A percentile compares a stretch with the other conserved stretches of the same genome.
These are phyloP conservation scores for Bombus vancouverensis DNA, from an alignment of 1,140 invertebrate genomes.

Conservation along the genomic window DNA sequence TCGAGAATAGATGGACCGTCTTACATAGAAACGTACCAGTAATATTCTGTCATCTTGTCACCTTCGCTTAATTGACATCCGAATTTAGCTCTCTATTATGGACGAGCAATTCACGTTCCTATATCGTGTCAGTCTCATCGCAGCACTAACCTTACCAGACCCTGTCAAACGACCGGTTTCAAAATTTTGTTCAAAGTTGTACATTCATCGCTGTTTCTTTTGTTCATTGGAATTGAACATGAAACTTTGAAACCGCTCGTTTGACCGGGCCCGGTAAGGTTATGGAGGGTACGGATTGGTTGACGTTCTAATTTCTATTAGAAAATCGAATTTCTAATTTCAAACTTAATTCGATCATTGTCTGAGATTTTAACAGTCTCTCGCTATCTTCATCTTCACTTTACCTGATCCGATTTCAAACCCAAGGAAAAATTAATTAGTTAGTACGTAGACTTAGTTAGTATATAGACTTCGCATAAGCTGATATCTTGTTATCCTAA, in stretches of 20 bases:
- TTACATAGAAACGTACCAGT: not conserved
- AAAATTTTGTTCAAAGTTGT: no score
- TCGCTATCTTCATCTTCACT: accelerated
- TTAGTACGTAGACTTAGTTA: accelerated
- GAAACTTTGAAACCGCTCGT: no score
- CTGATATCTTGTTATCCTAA: not conserved
- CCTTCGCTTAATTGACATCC: no score
- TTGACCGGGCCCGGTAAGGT: no score
- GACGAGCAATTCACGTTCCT: not conserved
- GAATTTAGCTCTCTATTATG: not conserved
- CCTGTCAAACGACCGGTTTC: no score
- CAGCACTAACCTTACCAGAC: no score
- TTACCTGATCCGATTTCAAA: not conserved
- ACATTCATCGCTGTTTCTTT: no score
- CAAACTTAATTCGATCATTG: not conserved
- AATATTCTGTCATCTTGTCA: not conserved
- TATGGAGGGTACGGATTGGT: accelerated
- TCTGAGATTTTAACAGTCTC: no score
- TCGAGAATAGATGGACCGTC: not conserved
- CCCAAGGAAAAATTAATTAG: not conserved
- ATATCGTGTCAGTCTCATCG: not conserved
- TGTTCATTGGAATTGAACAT: no score
- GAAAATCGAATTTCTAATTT: not conserved
- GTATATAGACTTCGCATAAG: accelerated
- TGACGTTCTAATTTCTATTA: not conserved